Percentiles rank a stretch among this genome's conserved stretches.
Conservation (phyloP, 2,888 invertebrate species). For the Conops quadrifasciatus region DNA sequence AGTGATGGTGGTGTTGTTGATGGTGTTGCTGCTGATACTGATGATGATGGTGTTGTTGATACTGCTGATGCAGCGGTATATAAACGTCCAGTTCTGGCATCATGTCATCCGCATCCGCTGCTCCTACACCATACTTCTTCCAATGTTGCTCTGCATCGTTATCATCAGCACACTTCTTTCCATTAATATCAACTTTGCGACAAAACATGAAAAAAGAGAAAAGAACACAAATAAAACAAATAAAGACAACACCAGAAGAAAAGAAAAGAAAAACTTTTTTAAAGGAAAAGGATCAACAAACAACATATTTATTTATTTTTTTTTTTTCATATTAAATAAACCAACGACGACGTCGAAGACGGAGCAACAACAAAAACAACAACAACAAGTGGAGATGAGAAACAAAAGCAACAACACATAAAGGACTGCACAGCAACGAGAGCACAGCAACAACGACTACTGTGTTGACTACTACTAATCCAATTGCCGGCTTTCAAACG, state of each 20-base stretch:
- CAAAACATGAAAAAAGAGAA: slow-evolving; percentile 14
- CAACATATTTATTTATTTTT: no score
- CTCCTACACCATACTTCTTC: no score
- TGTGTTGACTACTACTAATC: slow-evolving; percentile 25
- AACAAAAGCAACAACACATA: no score
- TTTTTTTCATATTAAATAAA: no score
- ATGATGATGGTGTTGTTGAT: slow-evolving; percentile 6
- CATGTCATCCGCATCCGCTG: neutral
- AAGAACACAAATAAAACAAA: slow-evolving; percentile 7
- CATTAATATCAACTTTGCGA: slow-evolving; percentile 1
- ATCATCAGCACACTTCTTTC: neutral
- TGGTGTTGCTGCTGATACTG: neutral
- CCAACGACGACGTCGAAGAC: no score
- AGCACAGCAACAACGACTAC: slow-evolving; percentile 3
- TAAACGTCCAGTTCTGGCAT: slow-evolving; percentile 8
- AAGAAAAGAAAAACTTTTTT: neutral
- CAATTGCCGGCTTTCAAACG: slow-evolving; percentile 3
- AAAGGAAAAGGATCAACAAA: no score
- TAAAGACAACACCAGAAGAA: neutral
- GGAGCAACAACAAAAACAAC: no score
- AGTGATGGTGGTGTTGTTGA: neutral
- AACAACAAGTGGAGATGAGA: no score
- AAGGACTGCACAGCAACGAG: no score
- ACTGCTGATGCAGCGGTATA: slow-evolving; percentile 7
- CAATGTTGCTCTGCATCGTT: no score